Percentiles rank a stretch among this genome's conserved stretches.
phyloP scores from a whole-genome alignment of 2,113 vertebrate genomes.

The Pleuronectes platessa region DNA sequence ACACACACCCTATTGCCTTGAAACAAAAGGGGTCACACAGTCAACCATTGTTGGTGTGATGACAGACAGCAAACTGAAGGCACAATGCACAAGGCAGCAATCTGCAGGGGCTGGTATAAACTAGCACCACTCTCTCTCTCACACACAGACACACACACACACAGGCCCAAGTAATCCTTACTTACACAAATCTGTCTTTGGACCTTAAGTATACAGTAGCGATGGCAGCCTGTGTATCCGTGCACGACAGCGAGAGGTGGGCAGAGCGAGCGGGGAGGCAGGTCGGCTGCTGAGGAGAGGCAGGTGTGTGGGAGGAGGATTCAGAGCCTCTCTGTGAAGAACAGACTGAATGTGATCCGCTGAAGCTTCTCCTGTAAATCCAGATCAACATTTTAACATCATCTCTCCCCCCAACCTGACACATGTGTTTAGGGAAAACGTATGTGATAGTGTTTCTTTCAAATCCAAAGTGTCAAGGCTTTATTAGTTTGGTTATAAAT shows the following conservation, averaged over 20 bases:
- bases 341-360: background rate
- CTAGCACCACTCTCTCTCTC: constrained; percentile 55
- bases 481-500: too few relatives aligned
- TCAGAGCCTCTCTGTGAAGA: constrained; percentile 1
- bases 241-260: constrained; percentile 35
- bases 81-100: constrained; percentile 69
- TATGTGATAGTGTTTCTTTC: background rate
- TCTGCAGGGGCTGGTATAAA: constrained; percentile 65
- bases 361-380: background rate
- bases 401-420: background rate
- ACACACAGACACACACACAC: constrained; percentile 14
- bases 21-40: constrained; percentile 72
- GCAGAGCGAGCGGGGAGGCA: background rate
- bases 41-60: constrained; percentile 71
- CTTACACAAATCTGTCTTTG: constrained; percentile 42
- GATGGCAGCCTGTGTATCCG: constrained; percentile 36
- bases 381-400: background rate
- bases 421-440: too few relatives aligned
- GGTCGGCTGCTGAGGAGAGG: background rate
- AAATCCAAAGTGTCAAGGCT: too few relatives aligned
- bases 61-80: constrained; percentile 61
- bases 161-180: constrained; percentile 25
- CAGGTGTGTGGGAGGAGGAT: background rate
- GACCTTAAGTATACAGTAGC: constrained; percentile 38
- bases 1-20: constrained; percentile 32